These are phyloP conservation scores for Chloebia gouldiae DNA, from an alignment of 2,113 vertebrate genomes.

Conservation along the genomic window DNA sequence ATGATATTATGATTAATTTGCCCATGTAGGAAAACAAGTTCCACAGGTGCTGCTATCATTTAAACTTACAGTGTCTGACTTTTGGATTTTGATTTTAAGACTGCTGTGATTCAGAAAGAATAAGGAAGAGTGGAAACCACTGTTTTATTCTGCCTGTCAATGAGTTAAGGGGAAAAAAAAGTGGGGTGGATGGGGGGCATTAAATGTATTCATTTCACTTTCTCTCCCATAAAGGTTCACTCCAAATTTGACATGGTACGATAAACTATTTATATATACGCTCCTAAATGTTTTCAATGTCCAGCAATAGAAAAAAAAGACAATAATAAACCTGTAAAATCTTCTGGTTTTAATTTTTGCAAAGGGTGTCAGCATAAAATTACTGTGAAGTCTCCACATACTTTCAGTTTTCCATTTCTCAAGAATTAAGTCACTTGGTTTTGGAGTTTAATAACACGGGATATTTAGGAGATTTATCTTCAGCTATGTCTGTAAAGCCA, in stretches of 20 bases:
- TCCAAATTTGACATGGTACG: not conserved
- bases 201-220: not conserved
- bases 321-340: not conserved
- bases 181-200: rapidly evolving
- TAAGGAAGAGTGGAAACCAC: not conserved
- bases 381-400: not conserved
- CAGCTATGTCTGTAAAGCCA: not conserved
- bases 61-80: not conserved
- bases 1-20: not conserved
- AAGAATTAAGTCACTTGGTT: not conserved
- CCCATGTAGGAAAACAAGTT: not conserved
- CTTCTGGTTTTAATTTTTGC: not conserved
- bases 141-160: not conserved
- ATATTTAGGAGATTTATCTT: not conserved
- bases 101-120: not conserved
- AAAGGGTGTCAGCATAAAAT: not conserved
- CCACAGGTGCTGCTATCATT: not conserved
- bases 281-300: not conserved
- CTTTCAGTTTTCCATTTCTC: not conserved
- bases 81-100: not conserved
- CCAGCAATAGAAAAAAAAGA: not conserved
- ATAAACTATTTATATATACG: not conserved
- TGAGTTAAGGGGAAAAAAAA: not conserved
- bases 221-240: not conserved
- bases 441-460: not conserved